These are phyloP conservation scores for Muraenolepis orangiensis DNA, from an alignment of 2,797 vertebrate genomes.

Conservation along the genomic window DNA sequence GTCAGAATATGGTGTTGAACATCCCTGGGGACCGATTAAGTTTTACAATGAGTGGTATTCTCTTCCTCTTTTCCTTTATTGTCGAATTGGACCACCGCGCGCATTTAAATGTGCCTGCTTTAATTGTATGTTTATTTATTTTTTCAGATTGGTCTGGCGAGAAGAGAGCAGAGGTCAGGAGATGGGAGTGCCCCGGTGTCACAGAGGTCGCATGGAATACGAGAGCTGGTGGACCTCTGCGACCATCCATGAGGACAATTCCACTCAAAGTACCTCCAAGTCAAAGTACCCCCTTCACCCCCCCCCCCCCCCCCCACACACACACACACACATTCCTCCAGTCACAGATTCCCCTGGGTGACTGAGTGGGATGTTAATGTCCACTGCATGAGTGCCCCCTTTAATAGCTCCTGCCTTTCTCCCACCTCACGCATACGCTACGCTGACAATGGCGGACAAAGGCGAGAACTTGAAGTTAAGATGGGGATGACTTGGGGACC, in stretches of 20 bases:
- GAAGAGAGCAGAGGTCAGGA: conserved; percentile 48
- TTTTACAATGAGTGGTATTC: conserved; percentile 10
- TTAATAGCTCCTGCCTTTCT: conserved; percentile 18
- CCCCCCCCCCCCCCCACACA: background rate
- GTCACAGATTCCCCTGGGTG: conserved; percentile 26
- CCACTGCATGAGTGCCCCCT: conserved; percentile 43
- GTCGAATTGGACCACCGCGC: conserved; percentile 33
- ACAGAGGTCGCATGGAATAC: conserved; percentile 59
- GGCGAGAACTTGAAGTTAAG: conserved; percentile 63
- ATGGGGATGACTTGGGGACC: conserved; percentile 51
- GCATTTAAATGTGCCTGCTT: conserved; percentile 35
- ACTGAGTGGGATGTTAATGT: conserved; percentile 45
- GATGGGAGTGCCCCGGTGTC: conserved; percentile 36
- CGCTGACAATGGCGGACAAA: conserved; percentile 63
- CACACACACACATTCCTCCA: conserved; percentile 50
- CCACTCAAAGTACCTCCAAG: conserved; percentile 31
- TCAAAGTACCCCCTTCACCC: background rate
- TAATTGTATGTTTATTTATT: conserved; percentile 22
- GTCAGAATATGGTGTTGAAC: conserved; percentile 34
- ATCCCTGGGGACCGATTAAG: conserved; percentile 58
- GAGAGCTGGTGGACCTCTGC: conserved; percentile 20
- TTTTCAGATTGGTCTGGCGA: conserved; percentile 20
- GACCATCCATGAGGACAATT: conserved; percentile 38
- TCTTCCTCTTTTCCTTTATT: conserved; percentile 39
- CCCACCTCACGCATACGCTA: conserved; percentile 63